phyloP scores from a whole-genome alignment of 2,113 vertebrate genomes.

The Reinhardtius hippoglossoides region DNA sequence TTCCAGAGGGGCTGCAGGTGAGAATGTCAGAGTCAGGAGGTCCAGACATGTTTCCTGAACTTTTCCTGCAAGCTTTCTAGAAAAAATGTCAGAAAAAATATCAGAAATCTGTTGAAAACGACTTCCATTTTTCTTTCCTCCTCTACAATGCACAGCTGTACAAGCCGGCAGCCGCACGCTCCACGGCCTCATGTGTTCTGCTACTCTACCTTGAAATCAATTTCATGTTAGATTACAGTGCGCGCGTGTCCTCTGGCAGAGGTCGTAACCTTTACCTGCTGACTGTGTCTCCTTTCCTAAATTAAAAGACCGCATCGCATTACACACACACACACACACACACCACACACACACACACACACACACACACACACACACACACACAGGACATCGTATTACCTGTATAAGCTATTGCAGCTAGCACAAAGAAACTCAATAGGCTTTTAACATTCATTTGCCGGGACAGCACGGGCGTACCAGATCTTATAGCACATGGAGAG shows the following conservation, averaged over 20 bases:
- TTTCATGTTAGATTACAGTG: slow-evolving; percentile 53
- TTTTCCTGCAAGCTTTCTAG: too few species aligned
- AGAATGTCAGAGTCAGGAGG: too few species aligned
- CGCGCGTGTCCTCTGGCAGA: slow-evolving; percentile 52
- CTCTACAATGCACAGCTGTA: too few species aligned
- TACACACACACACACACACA: slow-evolving; percentile 49
- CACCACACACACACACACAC: too few species aligned
- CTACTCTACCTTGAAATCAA: slow-evolving; percentile 66
- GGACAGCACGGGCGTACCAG: slow-evolving; percentile 28
- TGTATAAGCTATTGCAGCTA: slow-evolving; percentile 48
- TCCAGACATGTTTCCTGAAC: too few species aligned
- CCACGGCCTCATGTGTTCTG: slow-evolving; percentile 26
- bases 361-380: too few species aligned
- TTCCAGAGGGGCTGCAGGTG: too few species aligned
- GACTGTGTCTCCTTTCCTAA: slow-evolving; percentile 72
- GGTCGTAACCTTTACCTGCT: slow-evolving; percentile 76
- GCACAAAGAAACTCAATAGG: slow-evolving; percentile 73
- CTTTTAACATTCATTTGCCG: slow-evolving; percentile 75
- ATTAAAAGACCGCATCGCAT: slow-evolving; percentile 78
- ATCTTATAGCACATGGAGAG: slow-evolving; percentile 54
- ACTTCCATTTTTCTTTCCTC: background rate
- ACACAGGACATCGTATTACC: slow-evolving; percentile 70
- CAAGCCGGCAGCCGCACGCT: background rate
- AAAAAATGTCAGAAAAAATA: too few species aligned
- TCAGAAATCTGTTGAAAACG: too few species aligned